Base-by-base conservation (phyloP, 2,888 invertebrate species). In the Drosophila nigricruria region DNA sequence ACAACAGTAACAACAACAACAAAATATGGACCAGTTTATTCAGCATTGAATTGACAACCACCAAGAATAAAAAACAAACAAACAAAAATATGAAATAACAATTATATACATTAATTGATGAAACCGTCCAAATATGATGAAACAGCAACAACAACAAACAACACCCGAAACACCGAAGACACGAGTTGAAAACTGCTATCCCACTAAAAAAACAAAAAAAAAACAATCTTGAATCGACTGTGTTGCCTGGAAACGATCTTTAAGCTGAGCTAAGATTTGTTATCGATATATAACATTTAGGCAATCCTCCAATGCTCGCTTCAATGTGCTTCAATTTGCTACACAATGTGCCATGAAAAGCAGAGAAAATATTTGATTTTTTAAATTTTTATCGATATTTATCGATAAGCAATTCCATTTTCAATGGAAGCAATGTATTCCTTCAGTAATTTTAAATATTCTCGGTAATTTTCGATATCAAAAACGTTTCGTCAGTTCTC, bases 181-280 rank as follows among this genome's bases (percentile, higher is more conserved):
- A 90, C 90, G 81, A 88, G 84, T 88, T 88, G 90, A 86, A 88
- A 89, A 82, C 82, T 79, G 83, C 85, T 80, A 56, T 70, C 65
- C 65, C 79, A 70, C 36, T 23, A 70, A 49, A 49, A 1, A 72
- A 52, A n/a, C n/a, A n/a, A n/a, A 4, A 42, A 1, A 72, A 52
- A 42, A 42, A 14, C 25, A 57, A 45, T 56, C 30, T 36, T 16
- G 47, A 9, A 52, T 61, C 57, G 54, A 43, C 49, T 47, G 65
- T 42, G 16, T 12, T 16, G 20, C 20, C 16, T 12, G 27, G 12
- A 53, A 47, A n/a, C n/a, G 38, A 14, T 18, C 18, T 43, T 0
- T 8, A 40, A n/a, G 36, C n/a, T 47, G 3, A 30, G 6, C 16
- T 16, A 1, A 36, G 12, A 49, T 50, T 10, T 20, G 1, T 30